Evolutionary conservation across 2,113 vertebrate species (phyloP), one percentile per base, ranked within the genome.

Genomic region (Phrynosoma platyrhinos): DNA sequence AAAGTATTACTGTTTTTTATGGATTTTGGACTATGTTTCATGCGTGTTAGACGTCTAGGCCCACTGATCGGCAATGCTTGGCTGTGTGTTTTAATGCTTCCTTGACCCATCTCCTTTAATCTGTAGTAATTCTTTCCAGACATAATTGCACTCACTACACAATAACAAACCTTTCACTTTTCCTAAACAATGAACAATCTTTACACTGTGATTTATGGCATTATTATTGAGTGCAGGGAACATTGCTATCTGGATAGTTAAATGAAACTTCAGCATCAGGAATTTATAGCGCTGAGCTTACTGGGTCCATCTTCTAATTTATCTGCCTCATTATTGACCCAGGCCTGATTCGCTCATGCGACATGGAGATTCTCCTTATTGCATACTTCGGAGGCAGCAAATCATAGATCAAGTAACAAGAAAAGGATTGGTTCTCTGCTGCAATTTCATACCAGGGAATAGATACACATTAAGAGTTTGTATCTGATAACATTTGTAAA

Each of bases 161-260:
- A 89, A 47, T 86, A 90, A 83, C 32, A 82, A 89, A 71, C 75
- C 82, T 79, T 84, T 83, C 64, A 30, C 36, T 77, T 82, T 86
- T 77, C 79, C 79, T 71, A 86, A 89, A 82, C 78, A 89, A 76
- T 77, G 52, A 86, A 82, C 62, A 25, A 58, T 77, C 32, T 82
- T 86, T 18, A 18, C 74, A 58, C 23, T n/a, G n/a, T 25, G 84
- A 77, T 85, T 86, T 86, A 89, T 32, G 62, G 47, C 72, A 77
- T 52, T 74, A 82, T 42, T 89, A 82, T 82, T 75, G 80, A 86
- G 72, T 82, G 36, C 72, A 40, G 84, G 30, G 84, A 90, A 78
- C 80, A 77, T 86, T 83, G 79, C 62, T 90, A 47, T 77, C 47
- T 77, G 69, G 79, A 69, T 86, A 90, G 84, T 77, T 86, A 86